Evolutionary conservation across 1,140 invertebrate genomes (phyloP).

Genomic region (Drosophila quadrilineata): DNA sequence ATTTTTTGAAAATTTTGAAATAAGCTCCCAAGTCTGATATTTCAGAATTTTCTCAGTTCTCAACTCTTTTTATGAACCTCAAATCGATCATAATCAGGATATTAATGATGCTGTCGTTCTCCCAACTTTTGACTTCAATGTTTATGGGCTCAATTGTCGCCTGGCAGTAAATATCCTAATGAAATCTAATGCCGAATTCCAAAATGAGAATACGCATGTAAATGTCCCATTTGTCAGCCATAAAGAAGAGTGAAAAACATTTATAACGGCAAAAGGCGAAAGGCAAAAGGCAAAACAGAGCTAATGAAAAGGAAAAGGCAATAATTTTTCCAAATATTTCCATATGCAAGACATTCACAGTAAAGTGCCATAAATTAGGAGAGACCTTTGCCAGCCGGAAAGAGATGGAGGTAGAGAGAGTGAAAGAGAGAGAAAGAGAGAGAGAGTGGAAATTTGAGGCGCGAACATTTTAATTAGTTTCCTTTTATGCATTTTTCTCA

Average conservation of each 20-base stretch:
- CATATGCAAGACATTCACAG: conserved; percentile 69
- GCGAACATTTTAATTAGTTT: conserved; percentile 79
- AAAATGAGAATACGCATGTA: conserved; percentile 51
- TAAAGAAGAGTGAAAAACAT: conserved; percentile 51
- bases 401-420: background rate
- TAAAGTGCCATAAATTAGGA: conserved; percentile 36
- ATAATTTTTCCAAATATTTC: conserved; percentile 29
- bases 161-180: conserved; percentile 62
- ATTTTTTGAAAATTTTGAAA: too few relatives aligned
- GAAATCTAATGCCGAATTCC: conserved; percentile 11
- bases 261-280: too few relatives aligned
- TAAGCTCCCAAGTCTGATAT: too few relatives aligned
- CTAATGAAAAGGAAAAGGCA: conserved; percentile 1
- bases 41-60: too few relatives aligned
- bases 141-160: conserved; percentile 26
- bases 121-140: too few relatives aligned
- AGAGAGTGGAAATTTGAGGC: conserved; percentile 62
- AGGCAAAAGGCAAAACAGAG: background rate
- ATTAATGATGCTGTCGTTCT: background rate
- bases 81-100: background rate
- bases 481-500: conserved; percentile 53
- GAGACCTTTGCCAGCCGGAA: conserved; percentile 15
- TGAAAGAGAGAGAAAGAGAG: conserved; percentile 20
- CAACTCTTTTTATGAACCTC: too few relatives aligned
- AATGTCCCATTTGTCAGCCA: conserved; percentile 68